Base-by-base conservation (phyloP, 1,140 invertebrate species). In the Metopolophium dirhodum region DNA sequence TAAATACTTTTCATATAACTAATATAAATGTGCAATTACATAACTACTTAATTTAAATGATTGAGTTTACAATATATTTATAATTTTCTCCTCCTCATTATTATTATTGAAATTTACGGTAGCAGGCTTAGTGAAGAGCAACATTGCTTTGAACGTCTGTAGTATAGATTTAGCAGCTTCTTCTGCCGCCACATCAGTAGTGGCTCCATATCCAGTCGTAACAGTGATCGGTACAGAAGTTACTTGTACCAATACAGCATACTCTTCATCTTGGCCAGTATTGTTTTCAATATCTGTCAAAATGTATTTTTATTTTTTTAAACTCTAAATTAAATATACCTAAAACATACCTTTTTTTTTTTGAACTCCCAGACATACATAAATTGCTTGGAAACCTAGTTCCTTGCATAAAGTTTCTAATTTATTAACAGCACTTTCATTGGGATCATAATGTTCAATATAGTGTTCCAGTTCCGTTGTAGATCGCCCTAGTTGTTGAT, bases 221-320 rank as follows among this genome's bases (percentile, higher is more conserved):
- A 93, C 23, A 20, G 14, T 86, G 7, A 86, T 18, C 22, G 91
- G 91, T 57, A 54, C 4, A 85, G 91, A 45, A 7, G 45, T 93
- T 22, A 93, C 91, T 93, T 93, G 91, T 54, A 93, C 35, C 20
- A 93, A 37, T 18, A 93, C 26, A 54, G 23, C 4, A 57, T 86
- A 93, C 0, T 85, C 23, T 51, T 92, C 41, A 54, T 83, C 35
- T 57, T 51, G 82, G 1, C 35, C 7, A 0, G 0, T 89, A 57
- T 57, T 57, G 51, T 35, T 91, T 83, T 83, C 18, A 37, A 82
- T 47, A 61, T 91, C 61, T 88, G 22, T 68, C 9, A 41, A 68
- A 30, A 90, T 68, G 8, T 7, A 20, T 61, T 90, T 68, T 37
- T 61, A 30, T 61, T 61, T 7, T 45, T 61, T 90, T 90, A 11